Evolutionary conservation across 2,888 invertebrate species (phyloP), one percentile per base, ranked within the genome.

Genomic region (Gisinianus flammeolus): DNA sequence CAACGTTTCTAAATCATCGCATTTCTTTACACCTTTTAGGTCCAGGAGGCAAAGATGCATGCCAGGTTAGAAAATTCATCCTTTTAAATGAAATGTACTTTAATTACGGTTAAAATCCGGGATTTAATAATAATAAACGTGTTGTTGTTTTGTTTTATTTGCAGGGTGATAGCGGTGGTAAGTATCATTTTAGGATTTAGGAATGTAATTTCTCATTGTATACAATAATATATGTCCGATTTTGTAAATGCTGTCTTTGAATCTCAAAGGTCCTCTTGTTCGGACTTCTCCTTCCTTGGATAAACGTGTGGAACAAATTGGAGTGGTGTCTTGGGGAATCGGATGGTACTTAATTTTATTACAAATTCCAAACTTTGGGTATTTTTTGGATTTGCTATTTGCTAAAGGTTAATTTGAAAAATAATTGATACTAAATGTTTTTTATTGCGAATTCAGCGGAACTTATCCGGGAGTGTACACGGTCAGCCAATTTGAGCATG

Each of bases 21-120:
- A n/a, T n/a, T n/a, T n/a, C n/a, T n/a, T n/a, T n/a, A n/a, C n/a
- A n/a, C n/a, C n/a, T n/a, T n/a, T n/a, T n/a, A n/a, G n/a, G n/a
- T n/a, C n/a, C n/a, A n/a, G 92, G 92, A 16, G 91, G 91, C 78
- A 92, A 91, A 88, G 96, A 96, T 88, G 95, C 95, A 26, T 96
- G 95, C 87, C 94, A 94, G 88, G 95, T 95, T 90, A 90, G 66
- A 8, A 6, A 26, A 26, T 62, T 64, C 5, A 24, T 28, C 16
- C 16, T 62, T 62, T 62, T 16, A 24, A 66, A 66, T 66, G 12
- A 28, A 66, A 28, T 10, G 5, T 12, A 33, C 3, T 67, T 19
- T n/a, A 28, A 28, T 16, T 12, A n/a, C 28, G 28, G 56, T 24
- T 62, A 52, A n/a, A 44, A 69, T 35, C 19, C 8, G 66, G 5